Evolutionary conservation across 1,140 invertebrate genomes (phyloP).

Genomic region (Olivierus martensii): DNA sequence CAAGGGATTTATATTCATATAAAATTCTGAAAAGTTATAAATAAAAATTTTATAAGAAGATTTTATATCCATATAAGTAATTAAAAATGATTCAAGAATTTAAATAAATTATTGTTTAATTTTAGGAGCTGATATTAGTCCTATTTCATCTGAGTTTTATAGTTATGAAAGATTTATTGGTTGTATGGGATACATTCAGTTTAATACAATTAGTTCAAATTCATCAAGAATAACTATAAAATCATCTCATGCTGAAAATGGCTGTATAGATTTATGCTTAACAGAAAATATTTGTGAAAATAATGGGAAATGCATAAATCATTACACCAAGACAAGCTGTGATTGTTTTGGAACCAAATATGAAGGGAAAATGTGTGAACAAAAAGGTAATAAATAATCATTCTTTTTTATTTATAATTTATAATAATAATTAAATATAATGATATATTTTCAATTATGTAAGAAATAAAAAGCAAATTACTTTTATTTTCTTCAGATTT

Average conservation of each 20-base stretch:
- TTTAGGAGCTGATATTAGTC: slow-evolving; percentile 13
- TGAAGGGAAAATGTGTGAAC: slow-evolving; percentile 64
- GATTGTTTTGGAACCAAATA: slow-evolving; percentile 83
- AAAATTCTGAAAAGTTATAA: no score
- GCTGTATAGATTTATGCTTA: slow-evolving; percentile 46
- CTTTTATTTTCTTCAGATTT: slow-evolving; percentile 42
- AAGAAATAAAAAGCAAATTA: no score
- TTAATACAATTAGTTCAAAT: slow-evolving; percentile 34
- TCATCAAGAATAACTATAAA: slow-evolving; percentile 6
- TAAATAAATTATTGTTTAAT: no score
- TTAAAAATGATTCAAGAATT: no score
- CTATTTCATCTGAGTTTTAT: slow-evolving; percentile 59
- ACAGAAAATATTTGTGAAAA: slow-evolving; percentile 66
- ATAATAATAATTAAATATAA: no score
- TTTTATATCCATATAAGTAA: no score
- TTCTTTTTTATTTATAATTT: background rate
- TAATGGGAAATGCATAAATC: slow-evolving; percentile 71
- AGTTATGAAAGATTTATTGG: slow-evolving; percentile 84
- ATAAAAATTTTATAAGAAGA: no score
- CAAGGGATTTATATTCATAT: no score
- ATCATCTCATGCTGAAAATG: slow-evolving; percentile 13
- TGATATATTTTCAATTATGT: no score
- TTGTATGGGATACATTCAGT: slow-evolving; percentile 68
- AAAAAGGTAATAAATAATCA: background rate
- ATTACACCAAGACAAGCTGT: slow-evolving; percentile 68